A percentile compares a stretch with the other conserved stretches of the same genome.
phyloP scores from a whole-genome alignment of 2,113 vertebrate species.

The Scatophagus argus region DNA sequence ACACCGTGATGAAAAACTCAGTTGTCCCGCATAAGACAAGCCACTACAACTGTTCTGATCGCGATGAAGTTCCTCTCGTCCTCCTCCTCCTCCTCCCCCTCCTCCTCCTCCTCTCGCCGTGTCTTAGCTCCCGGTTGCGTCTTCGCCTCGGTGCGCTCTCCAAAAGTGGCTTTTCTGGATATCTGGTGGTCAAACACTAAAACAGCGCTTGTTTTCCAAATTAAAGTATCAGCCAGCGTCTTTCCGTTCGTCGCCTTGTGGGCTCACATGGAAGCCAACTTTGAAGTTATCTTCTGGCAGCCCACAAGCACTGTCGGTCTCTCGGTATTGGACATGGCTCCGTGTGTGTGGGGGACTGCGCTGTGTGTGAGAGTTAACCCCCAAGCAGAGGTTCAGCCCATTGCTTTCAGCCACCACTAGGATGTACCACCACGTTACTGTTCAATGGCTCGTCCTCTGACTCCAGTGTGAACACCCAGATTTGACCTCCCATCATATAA shows the following conservation, averaged over 20 bases:
- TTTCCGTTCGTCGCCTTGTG: slow-evolving; percentile 13
- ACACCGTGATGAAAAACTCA: slow-evolving; percentile 32
- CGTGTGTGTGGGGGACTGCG: slow-evolving; percentile 71
- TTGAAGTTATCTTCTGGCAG: slow-evolving; percentile 58
- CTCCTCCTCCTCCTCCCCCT: slow-evolving; percentile 1
- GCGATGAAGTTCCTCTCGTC: slow-evolving; percentile 66
- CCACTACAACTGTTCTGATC: slow-evolving; percentile 36
- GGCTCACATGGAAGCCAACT: slow-evolving; percentile 56
- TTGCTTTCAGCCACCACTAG: slow-evolving; percentile 85
- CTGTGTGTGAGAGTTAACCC: slow-evolving; percentile 82
- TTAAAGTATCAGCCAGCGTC: slow-evolving; percentile 19
- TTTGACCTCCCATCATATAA: slow-evolving; percentile 73
- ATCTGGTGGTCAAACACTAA: slow-evolving; percentile 26
- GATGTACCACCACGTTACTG: slow-evolving; percentile 87
- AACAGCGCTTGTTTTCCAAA: slow-evolving; percentile 9
- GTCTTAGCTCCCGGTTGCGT: slow-evolving; percentile 74
- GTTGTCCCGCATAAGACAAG: slow-evolving; percentile 34
- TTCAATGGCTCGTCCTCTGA: slow-evolving; percentile 70
- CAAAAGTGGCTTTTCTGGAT: slow-evolving; percentile 59
- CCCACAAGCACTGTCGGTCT: slow-evolving; percentile 53
- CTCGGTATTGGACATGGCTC: slow-evolving; percentile 67
- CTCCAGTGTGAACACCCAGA: slow-evolving; percentile 65
- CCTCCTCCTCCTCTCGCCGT: slow-evolving; percentile 58
- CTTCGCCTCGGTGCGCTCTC: slow-evolving; percentile 61
- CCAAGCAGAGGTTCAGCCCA: slow-evolving; percentile 83